These are phyloP conservation scores for Seison nebaliae DNA, from an alignment of 1,140 invertebrate genomes.

Conservation along the genomic window DNA sequence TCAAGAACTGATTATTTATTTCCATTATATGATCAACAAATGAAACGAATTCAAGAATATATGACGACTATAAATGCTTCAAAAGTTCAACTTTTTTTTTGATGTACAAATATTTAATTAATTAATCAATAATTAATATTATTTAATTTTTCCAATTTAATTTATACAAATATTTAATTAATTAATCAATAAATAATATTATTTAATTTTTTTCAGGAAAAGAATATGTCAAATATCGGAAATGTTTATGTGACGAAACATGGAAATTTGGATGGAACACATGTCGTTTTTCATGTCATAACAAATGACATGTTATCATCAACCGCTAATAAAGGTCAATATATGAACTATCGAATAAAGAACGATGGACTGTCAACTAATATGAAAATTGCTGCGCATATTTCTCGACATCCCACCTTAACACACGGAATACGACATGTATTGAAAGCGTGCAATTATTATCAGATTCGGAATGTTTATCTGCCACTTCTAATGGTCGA, in stretches of 20 bases:
- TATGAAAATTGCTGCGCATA: too few relatives aligned
- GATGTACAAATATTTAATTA: too few relatives aligned
- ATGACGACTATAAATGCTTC: too few relatives aligned
- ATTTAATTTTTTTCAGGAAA: background rate
- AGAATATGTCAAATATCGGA: conserved; percentile 37
- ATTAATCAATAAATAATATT: too few relatives aligned
- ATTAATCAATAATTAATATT: too few relatives aligned
- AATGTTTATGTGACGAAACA: conserved; percentile 79
- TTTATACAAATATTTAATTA: too few relatives aligned
- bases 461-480: conserved; percentile 68
- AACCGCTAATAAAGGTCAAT: conserved; percentile 2
- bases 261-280: conserved; percentile 70
- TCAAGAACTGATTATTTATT: too few relatives aligned
- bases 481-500: conserved; percentile 67
- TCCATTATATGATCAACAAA: too few relatives aligned
- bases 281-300: conserved; percentile 77
- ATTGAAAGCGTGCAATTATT: conserved; percentile 62
- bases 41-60: too few relatives aligned
- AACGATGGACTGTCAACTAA: conserved; percentile 36
- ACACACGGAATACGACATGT: conserved; percentile 77
- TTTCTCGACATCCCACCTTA: conserved; percentile 76
- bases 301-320: conserved; percentile 21
- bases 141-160: too few relatives aligned
- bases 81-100: too few relatives aligned
- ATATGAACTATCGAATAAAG: conserved; percentile 1